A percentile compares a stretch with the other conserved stretches of the same genome.
phyloP scores from a whole-genome alignment of 2,888 invertebrate species.

The Dryocosmus kuriphilus region DNA sequence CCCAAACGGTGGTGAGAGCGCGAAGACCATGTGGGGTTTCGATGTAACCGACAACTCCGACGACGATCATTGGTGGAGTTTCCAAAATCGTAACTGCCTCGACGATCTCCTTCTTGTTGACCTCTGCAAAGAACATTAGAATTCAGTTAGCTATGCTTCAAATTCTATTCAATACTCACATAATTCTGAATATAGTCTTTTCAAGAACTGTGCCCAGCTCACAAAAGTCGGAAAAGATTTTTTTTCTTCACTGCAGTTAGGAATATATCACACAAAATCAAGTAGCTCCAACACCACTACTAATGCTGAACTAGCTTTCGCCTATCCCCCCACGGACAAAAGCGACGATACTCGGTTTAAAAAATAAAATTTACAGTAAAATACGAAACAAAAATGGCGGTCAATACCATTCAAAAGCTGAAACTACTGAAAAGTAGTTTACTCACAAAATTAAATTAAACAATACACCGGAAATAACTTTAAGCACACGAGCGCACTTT shows the following conservation, averaged over 20 bases:
- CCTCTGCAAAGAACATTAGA: constrained; percentile 83
- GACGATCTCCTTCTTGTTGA: constrained; percentile 99
- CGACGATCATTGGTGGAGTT: constrained; percentile 98
- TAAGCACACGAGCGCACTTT: too few species aligned
- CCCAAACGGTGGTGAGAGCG: constrained; percentile 97
- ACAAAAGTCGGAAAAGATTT: constrained; percentile 79
- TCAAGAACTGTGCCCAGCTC: constrained; percentile 80
- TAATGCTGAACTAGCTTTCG: constrained; percentile 61
- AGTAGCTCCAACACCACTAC: constrained; percentile 73
- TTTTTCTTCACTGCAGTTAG: constrained; percentile 83
- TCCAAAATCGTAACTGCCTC: constrained; percentile 99
- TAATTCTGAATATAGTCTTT: neutral
- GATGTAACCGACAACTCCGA: constrained; percentile 99
- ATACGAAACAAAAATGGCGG: too few species aligned
- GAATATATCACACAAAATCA: constrained; percentile 79
- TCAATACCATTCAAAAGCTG: too few species aligned
- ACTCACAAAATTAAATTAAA: too few species aligned
- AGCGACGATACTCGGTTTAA: constrained; percentile 57
- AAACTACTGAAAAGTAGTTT: too few species aligned
- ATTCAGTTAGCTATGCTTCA: neutral
- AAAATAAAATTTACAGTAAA: constrained; percentile 14
- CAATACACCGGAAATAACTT: too few species aligned
- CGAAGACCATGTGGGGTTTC: constrained; percentile 98
- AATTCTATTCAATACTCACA: too few species aligned
- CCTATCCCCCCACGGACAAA: constrained; percentile 63